Percentiles rank a stretch among this genome's conserved stretches.
Evolutionary conservation across 2,797 vertebrate genomes (phyloP).

Genomic region (Aratinga solstitialis): DNA sequence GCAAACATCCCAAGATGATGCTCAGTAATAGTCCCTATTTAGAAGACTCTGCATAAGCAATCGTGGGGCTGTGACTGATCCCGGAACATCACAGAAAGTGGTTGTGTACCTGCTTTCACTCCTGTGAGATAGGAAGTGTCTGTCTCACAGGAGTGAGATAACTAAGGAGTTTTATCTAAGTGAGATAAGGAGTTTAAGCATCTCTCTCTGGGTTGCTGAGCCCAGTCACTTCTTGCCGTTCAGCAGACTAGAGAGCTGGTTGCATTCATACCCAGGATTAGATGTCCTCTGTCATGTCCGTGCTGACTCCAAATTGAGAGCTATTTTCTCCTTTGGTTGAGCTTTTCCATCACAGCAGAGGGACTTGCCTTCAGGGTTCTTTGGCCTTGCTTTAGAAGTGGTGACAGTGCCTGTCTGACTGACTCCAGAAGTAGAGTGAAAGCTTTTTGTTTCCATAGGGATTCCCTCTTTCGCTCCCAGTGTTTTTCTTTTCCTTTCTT

Average conservation of each 20-base stretch:
- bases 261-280: not conserved
- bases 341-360: not conserved
- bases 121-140: not conserved
- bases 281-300: not conserved
- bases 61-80: not conserved
- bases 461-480: not conserved
- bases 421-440: not conserved
- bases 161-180: not conserved
- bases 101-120: not conserved
- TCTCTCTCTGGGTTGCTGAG: not conserved
- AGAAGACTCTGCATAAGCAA: not conserved
- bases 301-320: not conserved
- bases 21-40: not conserved
- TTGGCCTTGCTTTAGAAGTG: not conserved
- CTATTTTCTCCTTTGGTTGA: not conserved
- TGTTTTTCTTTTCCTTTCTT: not conserved
- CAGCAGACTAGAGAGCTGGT: not conserved
- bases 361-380: not conserved
- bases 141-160: not conserved
- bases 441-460: conserved; percentile 19
- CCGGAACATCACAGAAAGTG: not conserved
- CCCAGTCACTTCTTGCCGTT: not conserved
- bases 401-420: not conserved
- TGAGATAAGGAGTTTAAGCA: not conserved
- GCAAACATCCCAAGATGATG: not conserved